Conservation (phyloP, 2,888 invertebrate genomes). For the Platycnemis pennipes region DNA sequence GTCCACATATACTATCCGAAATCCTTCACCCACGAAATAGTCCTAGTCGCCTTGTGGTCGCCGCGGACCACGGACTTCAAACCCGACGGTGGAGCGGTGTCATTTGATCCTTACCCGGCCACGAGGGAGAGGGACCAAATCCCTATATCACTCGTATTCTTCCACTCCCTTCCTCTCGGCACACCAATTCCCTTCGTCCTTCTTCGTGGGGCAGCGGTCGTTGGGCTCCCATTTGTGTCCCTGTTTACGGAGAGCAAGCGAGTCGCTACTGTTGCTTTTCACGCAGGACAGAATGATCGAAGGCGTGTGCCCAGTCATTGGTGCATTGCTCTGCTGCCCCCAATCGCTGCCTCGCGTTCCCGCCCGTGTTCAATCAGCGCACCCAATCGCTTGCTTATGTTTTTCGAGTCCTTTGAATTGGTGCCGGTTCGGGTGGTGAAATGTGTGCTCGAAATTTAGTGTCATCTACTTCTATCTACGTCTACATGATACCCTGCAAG, state of each 20-base stretch:
- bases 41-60: conserved; percentile 28
- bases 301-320: background rate
- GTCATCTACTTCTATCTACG: no score
- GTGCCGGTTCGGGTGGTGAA: background rate
- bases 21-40: conserved; percentile 3
- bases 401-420: background rate
- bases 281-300: background rate
- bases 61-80: background rate
- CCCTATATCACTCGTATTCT: background rate
- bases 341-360: background rate
- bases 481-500: no score
- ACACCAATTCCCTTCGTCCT: background rate
- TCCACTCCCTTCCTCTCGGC: background rate
- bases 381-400: background rate
- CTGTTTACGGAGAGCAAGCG: background rate
- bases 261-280: background rate
- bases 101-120: background rate
- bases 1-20: background rate
- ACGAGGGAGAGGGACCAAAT: background rate
- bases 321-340: background rate
- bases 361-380: background rate
- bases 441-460: no score
- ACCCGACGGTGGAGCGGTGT: background rate
- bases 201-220: background rate
- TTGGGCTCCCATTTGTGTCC: background rate